A percentile compares a stretch with the other conserved stretches of the same genome.
phyloP scores from a whole-genome alignment of 2,888 invertebrate genomes.

The Sturmia bella region DNA sequence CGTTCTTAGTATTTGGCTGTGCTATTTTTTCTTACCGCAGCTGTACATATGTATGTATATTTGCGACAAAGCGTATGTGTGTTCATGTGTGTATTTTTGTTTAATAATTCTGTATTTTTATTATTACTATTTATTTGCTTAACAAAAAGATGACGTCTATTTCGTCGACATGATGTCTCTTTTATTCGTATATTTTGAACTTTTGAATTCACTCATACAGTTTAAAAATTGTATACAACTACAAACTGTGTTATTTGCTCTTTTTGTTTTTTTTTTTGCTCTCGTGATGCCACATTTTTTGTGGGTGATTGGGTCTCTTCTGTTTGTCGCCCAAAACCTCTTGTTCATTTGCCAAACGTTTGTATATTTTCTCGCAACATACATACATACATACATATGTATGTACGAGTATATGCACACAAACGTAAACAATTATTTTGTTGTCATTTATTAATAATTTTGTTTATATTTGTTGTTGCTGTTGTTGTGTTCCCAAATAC shows the following conservation, averaged over 20 bases:
- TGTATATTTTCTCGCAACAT: background rate
- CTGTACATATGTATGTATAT: background rate
- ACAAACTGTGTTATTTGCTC: background rate
- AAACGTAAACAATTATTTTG: background rate
- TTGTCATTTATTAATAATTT: conserved; percentile 39
- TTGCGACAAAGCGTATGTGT: too few species aligned
- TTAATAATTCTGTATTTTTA: too few species aligned
- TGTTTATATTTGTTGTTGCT: conserved; percentile 23
- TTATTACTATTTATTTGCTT: conserved; percentile 13
- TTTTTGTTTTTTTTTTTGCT: conserved; percentile 1
- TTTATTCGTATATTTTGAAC: conserved; percentile 42
- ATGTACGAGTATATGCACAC: background rate
- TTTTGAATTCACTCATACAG: conserved; percentile 8
- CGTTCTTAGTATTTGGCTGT: too few species aligned
- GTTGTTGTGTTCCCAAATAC: conserved; percentile 7
- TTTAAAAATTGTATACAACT: background rate
- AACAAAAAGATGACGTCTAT: conserved; percentile 56
- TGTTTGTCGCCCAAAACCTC: conserved; percentile 44
- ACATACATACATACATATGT: background rate
- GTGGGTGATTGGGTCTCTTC: conserved; percentile 40
- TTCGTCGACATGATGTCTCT: conserved; percentile 61
- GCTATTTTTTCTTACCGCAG: background rate
- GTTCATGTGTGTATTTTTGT: background rate
- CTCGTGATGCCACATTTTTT: conserved; percentile 26
- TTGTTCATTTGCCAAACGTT: conserved; percentile 52